These are phyloP conservation scores for Pollenia griseotomentosa DNA, from an alignment of 2,888 invertebrate genomes.

Conservation along the genomic window DNA sequence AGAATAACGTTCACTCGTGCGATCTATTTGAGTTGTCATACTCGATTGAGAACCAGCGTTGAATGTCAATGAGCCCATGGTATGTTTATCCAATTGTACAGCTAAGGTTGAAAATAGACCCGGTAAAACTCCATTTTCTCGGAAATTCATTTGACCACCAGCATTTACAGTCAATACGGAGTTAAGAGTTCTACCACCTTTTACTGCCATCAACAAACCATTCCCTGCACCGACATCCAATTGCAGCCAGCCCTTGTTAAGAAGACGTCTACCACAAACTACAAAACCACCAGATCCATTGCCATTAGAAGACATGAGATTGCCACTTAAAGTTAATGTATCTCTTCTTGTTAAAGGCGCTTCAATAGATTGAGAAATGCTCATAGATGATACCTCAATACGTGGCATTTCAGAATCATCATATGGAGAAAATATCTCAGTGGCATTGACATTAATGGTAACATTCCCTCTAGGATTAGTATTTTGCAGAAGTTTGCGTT, in stretches of 20 bases:
- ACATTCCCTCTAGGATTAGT: constrained; percentile 96
- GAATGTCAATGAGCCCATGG: constrained; percentile 94
- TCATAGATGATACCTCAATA: constrained; percentile 96
- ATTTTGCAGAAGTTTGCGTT: constrained; percentile 93
- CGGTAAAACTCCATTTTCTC: constrained; percentile 90
- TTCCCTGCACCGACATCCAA: constrained; percentile 93
- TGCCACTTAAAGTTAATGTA: constrained; percentile 92
- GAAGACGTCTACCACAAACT: constrained; percentile 90
- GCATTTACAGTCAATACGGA: constrained; percentile 85
- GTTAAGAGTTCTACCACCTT: constrained; percentile 84
- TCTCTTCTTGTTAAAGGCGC: constrained; percentile 94
- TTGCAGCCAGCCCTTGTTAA: constrained; percentile 95
- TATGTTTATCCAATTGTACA: constrained; percentile 93
- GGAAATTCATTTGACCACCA: constrained; percentile 90
- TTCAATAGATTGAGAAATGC: constrained; percentile 96
- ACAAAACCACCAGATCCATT: constrained; percentile 90
- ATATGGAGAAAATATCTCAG: constrained; percentile 95
- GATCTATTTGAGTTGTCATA: constrained; percentile 92
- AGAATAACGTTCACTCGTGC: constrained; percentile 89
- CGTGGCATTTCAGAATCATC: constrained; percentile 89
- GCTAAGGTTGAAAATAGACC: constrained; percentile 92
- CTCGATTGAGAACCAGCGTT: constrained; percentile 89
- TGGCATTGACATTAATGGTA: constrained; percentile 95
- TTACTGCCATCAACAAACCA: constrained; percentile 91
- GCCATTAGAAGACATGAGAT: constrained; percentile 94